These are phyloP conservation scores for Pinna nobilis DNA, from an alignment of 1,140 invertebrate species.

Conservation along the genomic window DNA sequence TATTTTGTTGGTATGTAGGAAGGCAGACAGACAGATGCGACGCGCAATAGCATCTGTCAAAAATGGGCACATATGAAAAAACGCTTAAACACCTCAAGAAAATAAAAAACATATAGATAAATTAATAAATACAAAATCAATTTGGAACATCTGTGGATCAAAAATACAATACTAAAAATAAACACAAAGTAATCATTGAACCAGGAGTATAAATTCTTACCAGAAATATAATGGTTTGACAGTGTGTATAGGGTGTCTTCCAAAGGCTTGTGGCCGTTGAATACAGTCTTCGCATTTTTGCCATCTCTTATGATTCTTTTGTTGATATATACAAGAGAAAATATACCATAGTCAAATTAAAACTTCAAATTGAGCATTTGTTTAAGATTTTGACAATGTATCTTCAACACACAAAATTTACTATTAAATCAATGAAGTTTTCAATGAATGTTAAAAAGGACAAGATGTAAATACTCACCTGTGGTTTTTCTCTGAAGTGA, in stretches of 20 bases:
- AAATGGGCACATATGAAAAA: too few species aligned
- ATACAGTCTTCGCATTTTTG: conserved; percentile 46
- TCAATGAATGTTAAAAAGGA: not conserved
- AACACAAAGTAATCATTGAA: not conserved
- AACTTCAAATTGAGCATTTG: too few species aligned
- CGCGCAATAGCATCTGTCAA: too few species aligned
- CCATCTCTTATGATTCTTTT: conserved; percentile 60
- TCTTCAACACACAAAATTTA: not conserved
- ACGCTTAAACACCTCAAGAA: too few species aligned
- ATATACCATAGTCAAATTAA: not conserved
- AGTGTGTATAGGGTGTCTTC: conserved; percentile 47
- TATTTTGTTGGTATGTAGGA: too few species aligned
- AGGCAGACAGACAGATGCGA: too few species aligned
- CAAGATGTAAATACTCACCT: too few species aligned
- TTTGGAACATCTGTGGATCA: not conserved
- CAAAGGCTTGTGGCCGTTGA: conserved; percentile 57
- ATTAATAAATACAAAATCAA: not conserved
- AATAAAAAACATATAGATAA: too few species aligned
- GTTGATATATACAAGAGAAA: not conserved
- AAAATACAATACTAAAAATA: not conserved
- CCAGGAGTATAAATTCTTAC: conserved; percentile 24
- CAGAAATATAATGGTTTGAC: conserved; percentile 54
- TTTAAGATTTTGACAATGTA: not conserved
- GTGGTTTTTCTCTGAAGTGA: conserved; percentile 44
- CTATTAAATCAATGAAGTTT: not conserved